Evolutionary conservation across 2,888 invertebrate species (phyloP).

Genomic region (Junonia oenone): DNA sequence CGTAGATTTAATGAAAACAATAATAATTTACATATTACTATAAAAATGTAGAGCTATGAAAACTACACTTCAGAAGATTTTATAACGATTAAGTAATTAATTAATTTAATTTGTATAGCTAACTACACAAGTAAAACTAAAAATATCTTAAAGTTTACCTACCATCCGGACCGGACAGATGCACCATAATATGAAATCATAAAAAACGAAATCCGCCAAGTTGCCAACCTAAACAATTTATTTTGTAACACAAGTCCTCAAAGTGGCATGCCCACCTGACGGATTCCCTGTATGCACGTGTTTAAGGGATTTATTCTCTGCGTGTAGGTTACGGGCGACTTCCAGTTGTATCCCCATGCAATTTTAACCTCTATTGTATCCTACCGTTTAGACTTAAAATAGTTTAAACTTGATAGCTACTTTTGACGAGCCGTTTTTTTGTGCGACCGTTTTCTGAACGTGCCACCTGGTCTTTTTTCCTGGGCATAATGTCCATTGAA

Average conservation of each 20-base stretch:
- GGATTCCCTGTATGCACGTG: conserved; percentile 66
- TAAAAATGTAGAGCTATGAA: too few species aligned
- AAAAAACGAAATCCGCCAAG: conserved; percentile 32
- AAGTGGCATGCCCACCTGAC: conserved; percentile 61
- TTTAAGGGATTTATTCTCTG: conserved; percentile 62
- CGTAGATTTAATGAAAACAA: too few species aligned
- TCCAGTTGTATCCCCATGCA: conserved; percentile 40
- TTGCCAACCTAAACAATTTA: conserved; percentile 46
- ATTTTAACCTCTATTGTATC: conserved; percentile 46
- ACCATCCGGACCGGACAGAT: conserved; percentile 28
- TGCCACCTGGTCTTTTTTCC: conserved; percentile 75
- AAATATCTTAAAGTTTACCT: conserved; percentile 14
- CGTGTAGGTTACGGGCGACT: conserved; percentile 49
- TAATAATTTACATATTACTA: too few species aligned
- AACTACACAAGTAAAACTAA: not conserved
- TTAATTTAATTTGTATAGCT: not conserved
- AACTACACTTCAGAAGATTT: too few species aligned
- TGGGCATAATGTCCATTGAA: conserved; percentile 59
- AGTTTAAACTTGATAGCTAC: conserved; percentile 38
- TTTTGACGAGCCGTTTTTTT: conserved; percentile 57
- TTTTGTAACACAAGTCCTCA: conserved; percentile 39
- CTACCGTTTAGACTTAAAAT: conserved; percentile 42
- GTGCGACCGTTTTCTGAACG: conserved; percentile 54
- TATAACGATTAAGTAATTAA: too few species aligned
- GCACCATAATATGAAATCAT: conserved; percentile 16